These are phyloP conservation scores for Dione vanillae DNA, from an alignment of 2,888 invertebrate genomes.

Conservation along the genomic window DNA sequence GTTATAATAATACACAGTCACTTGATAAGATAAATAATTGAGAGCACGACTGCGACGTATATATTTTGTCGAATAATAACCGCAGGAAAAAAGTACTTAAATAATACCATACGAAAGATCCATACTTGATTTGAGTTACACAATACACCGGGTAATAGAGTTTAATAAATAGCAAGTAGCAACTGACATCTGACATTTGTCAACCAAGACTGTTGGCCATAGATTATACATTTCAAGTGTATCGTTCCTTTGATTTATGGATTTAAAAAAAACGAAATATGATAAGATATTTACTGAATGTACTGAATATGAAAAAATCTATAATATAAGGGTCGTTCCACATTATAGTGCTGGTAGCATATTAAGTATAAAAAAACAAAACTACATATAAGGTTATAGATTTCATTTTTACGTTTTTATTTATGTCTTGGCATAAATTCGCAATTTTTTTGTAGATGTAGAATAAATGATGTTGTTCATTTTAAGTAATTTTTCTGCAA, in stretches of 20 bases:
- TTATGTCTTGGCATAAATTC: too few relatives aligned
- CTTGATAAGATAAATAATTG: constrained; percentile 35
- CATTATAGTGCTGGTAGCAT: too few relatives aligned
- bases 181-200: constrained; percentile 16
- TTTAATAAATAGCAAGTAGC: not conserved
- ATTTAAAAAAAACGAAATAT: not conserved
- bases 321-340: too few relatives aligned
- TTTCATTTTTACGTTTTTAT: too few relatives aligned
- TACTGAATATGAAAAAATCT: too few relatives aligned
- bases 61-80: not conserved
- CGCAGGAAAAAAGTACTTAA: constrained; percentile 17
- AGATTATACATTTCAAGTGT: not conserved
- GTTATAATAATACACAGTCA: constrained; percentile 28
- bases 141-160: not conserved
- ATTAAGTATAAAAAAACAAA: too few relatives aligned
- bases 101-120: constrained; percentile 4
- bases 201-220: not conserved
- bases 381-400: too few relatives aligned
- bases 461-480: too few relatives aligned
- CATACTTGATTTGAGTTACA: not conserved
- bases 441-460: too few relatives aligned
- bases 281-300: too few relatives aligned
- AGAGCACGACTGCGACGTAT: not conserved
- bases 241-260: not conserved
- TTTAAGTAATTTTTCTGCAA: too few relatives aligned